Evolutionary conservation across 1,140 invertebrate genomes (phyloP), one percentile per base, ranked within the genome.

Genomic region (Tenebrio molitor): DNA sequence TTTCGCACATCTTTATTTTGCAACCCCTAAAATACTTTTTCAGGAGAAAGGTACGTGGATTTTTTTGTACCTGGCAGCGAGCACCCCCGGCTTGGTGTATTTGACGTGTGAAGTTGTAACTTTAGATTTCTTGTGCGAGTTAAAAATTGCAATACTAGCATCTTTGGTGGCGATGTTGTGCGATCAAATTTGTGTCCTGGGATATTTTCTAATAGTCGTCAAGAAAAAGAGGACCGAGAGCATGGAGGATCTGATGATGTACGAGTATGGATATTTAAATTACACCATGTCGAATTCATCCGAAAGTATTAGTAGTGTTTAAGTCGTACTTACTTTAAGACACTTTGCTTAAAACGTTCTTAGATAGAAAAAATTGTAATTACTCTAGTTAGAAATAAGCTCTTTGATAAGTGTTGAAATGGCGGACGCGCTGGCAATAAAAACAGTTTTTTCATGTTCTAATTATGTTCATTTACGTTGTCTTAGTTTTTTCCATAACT

Each of bases 31-130:
- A 19, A 19, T 23, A 21, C n/a, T 7, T 0, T 50, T 50, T 23
- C 6, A 50, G 44, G 44, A 50, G 0, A 50, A 50, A 50, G 16
- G 16, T n/a, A 50, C 5, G 0, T 50, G 15, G 19, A 21, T 50
- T 50, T 50, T 50, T 21, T 12, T 50, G 5, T 21, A 50, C 23
- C 10, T 50, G n/a, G 19, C 19, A n/a, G 15, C 19, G 17, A 50
- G 44, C 19, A 19, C 15, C 19, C 44, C 44, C 7, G 23, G 44
- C 23, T n/a, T 50, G 44, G 44, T 50, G 3, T 50, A 50, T 21
- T 50, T 50, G 8, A 50, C 23, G 44, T 50, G 44, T 21, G 44
- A 50, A 21, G 44, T 17, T 7, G 44, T 50, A 8, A 21, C 1
- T 21, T 50, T 10, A 10, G 19, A 21, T 50, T 50, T 50, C 23